Evolutionary conservation across 2,888 invertebrate genomes (phyloP), one percentile per base, ranked within the genome.

Genomic region (Lasioglossum villosulum): DNA sequence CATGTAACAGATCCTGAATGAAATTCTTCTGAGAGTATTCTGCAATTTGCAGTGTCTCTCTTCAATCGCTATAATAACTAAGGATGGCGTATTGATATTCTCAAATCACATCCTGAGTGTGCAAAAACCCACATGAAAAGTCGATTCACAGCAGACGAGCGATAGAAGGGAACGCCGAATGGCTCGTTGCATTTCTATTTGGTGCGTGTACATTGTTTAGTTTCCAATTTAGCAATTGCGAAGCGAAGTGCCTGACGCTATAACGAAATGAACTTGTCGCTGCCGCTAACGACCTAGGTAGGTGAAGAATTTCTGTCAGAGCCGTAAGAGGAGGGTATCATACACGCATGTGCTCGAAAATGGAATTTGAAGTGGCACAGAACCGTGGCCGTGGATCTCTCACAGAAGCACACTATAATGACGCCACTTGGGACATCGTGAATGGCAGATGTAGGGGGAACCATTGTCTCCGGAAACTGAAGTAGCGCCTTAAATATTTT

Each of bases 401-500:
- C 85, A 76, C 59, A 59, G 82, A 66, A 30, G 75, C 71, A 63
- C 74, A 80, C 70, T 48, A 76, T 91, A 91, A 91, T 86, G 87
- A 91, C 87, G 85, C 83, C 87, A 90, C 91, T 91, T 86, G 84
- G 86, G 84, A 81, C 82, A 76, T 75, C 80, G 81, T 90, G 90
- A 90, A 89, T 90, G 86, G 82, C 88, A 73, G 85, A 88, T 89
- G 82, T 85, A 59, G 80, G 48, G 80, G 80, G 78, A 79, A 63
- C 84, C 88, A 90, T 90, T 90, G 90, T 90, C 87, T 86, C 87
- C 80, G 68, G 63, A 74, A 56, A 72, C 80, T 80, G 82, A 84
- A 90, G 84, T 75, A 71, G 76, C 82, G 83, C 81, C 84, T 90
- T 90, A 90, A 90, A 90, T 86, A 90, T 88, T 90, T 86, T 83